Base-by-base conservation (phyloP, 2,113 vertebrate species). In the Oophaga pumilio region DNA sequence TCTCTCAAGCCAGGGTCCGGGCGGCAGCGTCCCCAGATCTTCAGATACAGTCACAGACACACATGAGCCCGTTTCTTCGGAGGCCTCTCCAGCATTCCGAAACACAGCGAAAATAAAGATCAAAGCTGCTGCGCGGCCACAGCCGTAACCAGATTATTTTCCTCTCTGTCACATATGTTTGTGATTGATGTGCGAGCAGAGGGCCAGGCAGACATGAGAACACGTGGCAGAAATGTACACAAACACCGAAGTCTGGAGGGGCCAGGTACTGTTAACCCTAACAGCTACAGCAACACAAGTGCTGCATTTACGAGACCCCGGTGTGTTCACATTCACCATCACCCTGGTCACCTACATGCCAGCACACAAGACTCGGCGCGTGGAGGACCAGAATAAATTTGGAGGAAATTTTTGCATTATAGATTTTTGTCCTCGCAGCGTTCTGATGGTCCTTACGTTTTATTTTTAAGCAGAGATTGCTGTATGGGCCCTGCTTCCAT, bases 141-240 rank as follows among this genome's bases (percentile, higher is more conserved):
- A 85, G 85, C 78, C 89, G 59, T 79, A 60, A 89, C 66, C 87
- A n/a, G 89, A 84, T 88, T 89, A 91, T 89, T 91, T 90, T 76
- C 83, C 85, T 91, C 87, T 91, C 87, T 89, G 89, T 79, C 90
- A 79, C 68, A 92, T 43, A 89, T 84, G 64, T 0, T 85, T 80
- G 62, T 87, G 89, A 90, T 83, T 90, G 76, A 89, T 88, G 87
- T 91, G 91, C 89, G 73, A 81, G 81, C 77, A 74, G 64, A 89
- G 88, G 80, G 84, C 79, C 80, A 86, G 76, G 83, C 56, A 43
- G 69, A 82, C 60, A 90, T 15, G 10, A 90, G 85, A 81, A 73
- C 85, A 82, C 82, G 10, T 76, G 43, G 69, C 88, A 66, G 84
- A 76, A 64, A 52, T 76, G 17, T 69, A 68, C 79, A 82, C 80